These are phyloP conservation scores for Ranitomeya variabilis DNA, from an alignment of 2,113 vertebrate species.

Conservation along the genomic window DNA sequence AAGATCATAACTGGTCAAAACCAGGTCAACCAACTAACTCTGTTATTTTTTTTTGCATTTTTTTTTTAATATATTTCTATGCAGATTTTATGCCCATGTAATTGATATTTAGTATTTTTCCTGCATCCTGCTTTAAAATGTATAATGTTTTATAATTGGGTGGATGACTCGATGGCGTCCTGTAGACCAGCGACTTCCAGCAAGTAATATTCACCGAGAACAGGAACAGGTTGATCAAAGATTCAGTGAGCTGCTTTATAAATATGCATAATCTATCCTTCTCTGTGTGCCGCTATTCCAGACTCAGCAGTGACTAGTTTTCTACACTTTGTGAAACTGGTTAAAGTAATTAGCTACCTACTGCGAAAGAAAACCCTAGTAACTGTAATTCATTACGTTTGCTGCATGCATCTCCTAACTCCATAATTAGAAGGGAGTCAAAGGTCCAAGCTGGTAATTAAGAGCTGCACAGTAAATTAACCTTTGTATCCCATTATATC, in stretches of 20 bases:
- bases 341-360: slow-evolving; percentile 57
- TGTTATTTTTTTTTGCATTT: not conserved
- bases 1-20: not conserved
- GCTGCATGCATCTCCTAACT: not conserved
- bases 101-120: not conserved
- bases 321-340: slow-evolving; percentile 46
- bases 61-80: not conserved
- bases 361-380: slow-evolving; percentile 43
- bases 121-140: not conserved
- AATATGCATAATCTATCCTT: slow-evolving; percentile 40
- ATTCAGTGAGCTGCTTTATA: not conserved
- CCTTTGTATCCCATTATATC: slow-evolving; percentile 56
- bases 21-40: not conserved
- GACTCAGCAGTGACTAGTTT: slow-evolving; percentile 48
- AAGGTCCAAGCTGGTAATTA: slow-evolving; percentile 54
- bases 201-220: slow-evolving; percentile 12
- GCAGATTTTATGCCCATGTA: not conserved
- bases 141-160: not conserved
- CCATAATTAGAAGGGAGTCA: slow-evolving; percentile 52
- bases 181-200: not conserved
- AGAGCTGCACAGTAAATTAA: slow-evolving; percentile 52
- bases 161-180: not conserved
- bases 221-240: slow-evolving; percentile 45
- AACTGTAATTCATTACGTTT: slow-evolving; percentile 49
- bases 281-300: slow-evolving; percentile 25